These are phyloP conservation scores for Patella pellucida DNA, from an alignment of 2,888 invertebrate species.

Conservation along the genomic window DNA sequence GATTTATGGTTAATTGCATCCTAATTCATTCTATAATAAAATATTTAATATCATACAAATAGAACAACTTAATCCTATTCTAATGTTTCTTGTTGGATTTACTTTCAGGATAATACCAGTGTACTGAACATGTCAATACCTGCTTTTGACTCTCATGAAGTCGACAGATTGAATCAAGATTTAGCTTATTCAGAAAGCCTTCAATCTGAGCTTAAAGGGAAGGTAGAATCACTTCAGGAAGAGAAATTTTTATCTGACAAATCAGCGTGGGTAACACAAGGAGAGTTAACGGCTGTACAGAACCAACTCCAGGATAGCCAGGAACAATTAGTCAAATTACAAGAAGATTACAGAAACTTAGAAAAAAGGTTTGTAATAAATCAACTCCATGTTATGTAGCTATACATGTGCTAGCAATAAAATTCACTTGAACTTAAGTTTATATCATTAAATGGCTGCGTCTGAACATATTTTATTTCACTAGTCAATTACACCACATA, in stretches of 20 bases:
- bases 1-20: too few relatives aligned
- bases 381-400: too few relatives aligned
- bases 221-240: constrained; percentile 52
- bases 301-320: constrained; percentile 45
- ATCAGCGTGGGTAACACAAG: constrained; percentile 51
- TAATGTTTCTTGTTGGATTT: background rate
- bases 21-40: too few relatives aligned
- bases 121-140: constrained; percentile 36
- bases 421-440: too few relatives aligned
- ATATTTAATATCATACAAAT: too few relatives aligned
- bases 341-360: constrained; percentile 41
- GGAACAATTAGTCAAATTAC: constrained; percentile 42
- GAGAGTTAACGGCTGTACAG: constrained; percentile 50
- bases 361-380: constrained; percentile 45
- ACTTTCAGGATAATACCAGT: constrained; percentile 44
- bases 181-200: constrained; percentile 46
- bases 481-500: too few relatives aligned
- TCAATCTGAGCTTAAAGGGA: constrained; percentile 45
- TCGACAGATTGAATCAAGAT: constrained; percentile 46
- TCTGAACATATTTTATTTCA: too few relatives aligned
- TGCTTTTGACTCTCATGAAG: constrained; percentile 39
- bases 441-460: too few relatives aligned
- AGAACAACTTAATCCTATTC: too few relatives aligned
- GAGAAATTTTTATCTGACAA: constrained; percentile 41
- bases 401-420: too few relatives aligned